These are phyloP conservation scores for Clavelina lepadiformis DNA, from an alignment of 23 tunicate species.

Conservation along the genomic window DNA sequence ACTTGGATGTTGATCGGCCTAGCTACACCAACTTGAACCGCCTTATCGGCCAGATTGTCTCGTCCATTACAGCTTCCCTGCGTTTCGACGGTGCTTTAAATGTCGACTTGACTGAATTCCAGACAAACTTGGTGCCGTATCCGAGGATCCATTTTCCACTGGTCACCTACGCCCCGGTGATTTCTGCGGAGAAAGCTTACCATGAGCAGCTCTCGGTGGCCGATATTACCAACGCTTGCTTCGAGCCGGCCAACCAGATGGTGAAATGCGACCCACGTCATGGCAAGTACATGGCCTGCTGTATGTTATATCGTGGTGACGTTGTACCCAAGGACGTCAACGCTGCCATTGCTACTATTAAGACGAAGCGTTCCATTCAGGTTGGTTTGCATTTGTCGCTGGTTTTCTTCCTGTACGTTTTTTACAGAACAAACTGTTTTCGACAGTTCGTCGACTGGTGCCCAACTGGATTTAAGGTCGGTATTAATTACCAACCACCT, in stretches of 20 bases:
- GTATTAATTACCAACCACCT: constrained; percentile 33
- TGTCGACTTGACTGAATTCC: constrained; percentile 70
- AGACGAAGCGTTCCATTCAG: constrained; percentile 46
- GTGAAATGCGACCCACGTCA: constrained; percentile 52
- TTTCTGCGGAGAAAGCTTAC: constrained; percentile 57
- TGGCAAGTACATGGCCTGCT: constrained; percentile 70
- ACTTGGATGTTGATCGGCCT: constrained; percentile 41
- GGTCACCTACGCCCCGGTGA: constrained; percentile 59
- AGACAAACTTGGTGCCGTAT: constrained; percentile 65
- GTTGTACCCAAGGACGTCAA: constrained; percentile 69
- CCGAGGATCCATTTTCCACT: constrained; percentile 74
- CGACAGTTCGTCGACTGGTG: constrained; percentile 58
- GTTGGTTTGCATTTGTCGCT: too few species aligned
- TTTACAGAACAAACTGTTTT: too few species aligned
- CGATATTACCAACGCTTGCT: constrained; percentile 50
- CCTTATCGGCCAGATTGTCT: constrained; percentile 43
- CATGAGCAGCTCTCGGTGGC: constrained; percentile 43
- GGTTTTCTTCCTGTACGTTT: too few species aligned
- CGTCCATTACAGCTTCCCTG: constrained; percentile 72
- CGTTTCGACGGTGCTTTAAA: constrained; percentile 62
- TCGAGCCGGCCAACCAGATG: constrained; percentile 42
- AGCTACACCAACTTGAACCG: constrained; percentile 45
- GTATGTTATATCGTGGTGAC: constrained; percentile 52
- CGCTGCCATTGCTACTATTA: constrained; percentile 42
- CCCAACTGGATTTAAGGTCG: constrained; percentile 51